Conservation (phyloP, 2,888 invertebrate species). For the Notodonta dromedarius region DNA sequence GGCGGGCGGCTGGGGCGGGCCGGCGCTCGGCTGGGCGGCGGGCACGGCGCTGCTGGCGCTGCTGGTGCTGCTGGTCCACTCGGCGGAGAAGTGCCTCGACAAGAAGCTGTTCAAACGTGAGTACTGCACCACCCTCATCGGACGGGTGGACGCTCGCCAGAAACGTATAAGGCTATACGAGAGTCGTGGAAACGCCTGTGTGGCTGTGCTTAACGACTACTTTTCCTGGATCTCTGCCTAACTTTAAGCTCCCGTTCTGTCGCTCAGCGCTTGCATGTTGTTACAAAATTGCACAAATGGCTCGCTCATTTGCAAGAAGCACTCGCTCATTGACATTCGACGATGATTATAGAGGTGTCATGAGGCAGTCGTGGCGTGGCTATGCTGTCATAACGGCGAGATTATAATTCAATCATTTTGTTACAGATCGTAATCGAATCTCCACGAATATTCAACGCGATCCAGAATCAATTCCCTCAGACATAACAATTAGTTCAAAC, state of each 20-base stretch:
- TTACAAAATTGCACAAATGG: background rate
- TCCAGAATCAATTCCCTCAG: conserved; percentile 10
- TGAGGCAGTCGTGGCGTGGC: too few species aligned
- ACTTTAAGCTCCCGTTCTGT: background rate
- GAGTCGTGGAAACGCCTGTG: too few species aligned
- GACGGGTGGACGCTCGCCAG: too few species aligned
- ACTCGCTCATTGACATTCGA: background rate
- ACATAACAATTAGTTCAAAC: conserved; percentile 1
- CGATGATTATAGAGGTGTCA: too few species aligned
- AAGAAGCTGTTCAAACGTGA: conserved; percentile 49
- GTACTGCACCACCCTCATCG: conserved; percentile 15
- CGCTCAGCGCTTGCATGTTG: too few species aligned
- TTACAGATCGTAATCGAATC: conserved; percentile 35
- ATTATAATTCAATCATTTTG: background rate
- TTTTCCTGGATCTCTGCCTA: too few species aligned
- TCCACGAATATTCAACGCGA: conserved; percentile 11
- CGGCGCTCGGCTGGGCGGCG: conserved; percentile 55
- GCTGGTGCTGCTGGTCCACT: conserved; percentile 53
- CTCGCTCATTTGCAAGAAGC: background rate
- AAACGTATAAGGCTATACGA: too few species aligned
- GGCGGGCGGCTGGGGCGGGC: conserved; percentile 28
- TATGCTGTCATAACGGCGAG: too few species aligned
- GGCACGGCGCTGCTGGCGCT: conserved; percentile 57
- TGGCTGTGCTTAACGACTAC: too few species aligned
- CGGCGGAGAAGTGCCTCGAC: conserved; percentile 58